Percentiles rank a stretch among this genome's conserved stretches.
Conservation (phyloP, 2,113 vertebrate genomes). For the Pteruthius melanotis region DNA sequence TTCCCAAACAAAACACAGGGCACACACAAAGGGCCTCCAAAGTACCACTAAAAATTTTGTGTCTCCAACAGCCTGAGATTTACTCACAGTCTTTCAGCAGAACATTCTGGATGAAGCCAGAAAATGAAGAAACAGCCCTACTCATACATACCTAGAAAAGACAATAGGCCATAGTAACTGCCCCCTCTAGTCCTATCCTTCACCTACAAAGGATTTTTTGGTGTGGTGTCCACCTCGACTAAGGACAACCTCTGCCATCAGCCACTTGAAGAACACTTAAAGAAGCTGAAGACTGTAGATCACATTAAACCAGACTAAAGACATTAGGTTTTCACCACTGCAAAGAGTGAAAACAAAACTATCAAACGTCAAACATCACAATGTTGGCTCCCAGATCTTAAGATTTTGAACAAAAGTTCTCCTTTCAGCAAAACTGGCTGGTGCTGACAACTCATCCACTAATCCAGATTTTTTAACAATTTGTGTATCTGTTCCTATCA, state of each 20-base stretch:
- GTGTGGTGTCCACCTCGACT: background rate
- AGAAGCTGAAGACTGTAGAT: background rate
- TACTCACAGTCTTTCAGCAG: background rate
- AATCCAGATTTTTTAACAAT: background rate
- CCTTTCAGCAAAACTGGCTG: background rate
- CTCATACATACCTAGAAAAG: background rate
- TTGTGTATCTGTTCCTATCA: background rate
- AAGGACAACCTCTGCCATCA: background rate
- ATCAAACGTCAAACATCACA: background rate
- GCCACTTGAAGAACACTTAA: background rate
- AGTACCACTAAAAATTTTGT: background rate
- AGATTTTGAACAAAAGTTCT: background rate
- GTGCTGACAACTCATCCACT: background rate
- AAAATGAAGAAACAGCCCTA: background rate
- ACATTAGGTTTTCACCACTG: background rate
- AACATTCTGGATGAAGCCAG: background rate
- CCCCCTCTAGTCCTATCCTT: background rate
- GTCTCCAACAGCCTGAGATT: background rate
- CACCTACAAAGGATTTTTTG: background rate
- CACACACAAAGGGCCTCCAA: background rate
- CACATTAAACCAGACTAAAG: background rate
- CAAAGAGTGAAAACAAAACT: background rate
- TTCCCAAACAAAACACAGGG: background rate
- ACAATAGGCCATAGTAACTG: background rate
- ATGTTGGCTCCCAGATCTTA: background rate